Evolutionary conservation across 2,888 invertebrate species (phyloP), one percentile per base, ranked within the genome.

Genomic region (Nomada goodeniana): DNA sequence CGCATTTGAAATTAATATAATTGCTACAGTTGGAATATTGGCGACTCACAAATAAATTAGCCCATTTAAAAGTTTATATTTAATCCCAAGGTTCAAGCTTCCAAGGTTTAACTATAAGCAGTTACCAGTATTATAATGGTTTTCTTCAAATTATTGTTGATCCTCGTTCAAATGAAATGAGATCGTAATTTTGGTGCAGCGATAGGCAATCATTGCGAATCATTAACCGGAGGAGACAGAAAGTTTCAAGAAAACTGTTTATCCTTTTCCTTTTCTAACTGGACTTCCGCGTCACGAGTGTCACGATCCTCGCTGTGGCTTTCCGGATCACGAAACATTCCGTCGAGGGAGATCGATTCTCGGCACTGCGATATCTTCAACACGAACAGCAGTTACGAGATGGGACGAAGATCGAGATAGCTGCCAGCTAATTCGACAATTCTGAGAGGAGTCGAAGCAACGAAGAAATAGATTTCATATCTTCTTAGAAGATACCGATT

Each of bases 241-340:
- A 55, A 73, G 61, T 64, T n/a, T 74, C 65, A 72, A 70, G 73
- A 75, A 9, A 63, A 53, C 72, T 63, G 57, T 67, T 67, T 26
- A 26, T 47, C 23, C 59, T 60, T 72, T 73, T 77, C 50, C 67
- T 74, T 72, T 47, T 18, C 42, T 60, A n/a, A 64, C 59, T 75
- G 65, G 70, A 81, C 87, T 89, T 89, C 89, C 88, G 86, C 89
- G 88, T 88, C 89, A 86, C 89, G 89, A 89, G 63, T 85, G 69
- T 65, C 88, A 86, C 83, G 88, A 88, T 88, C 86, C 83, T 79
- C 80, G 52, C 57, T 63, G 77, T 71, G 76, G 78, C 75, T 89
- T 89, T 89, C 82, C 36, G 67, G 78, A 89, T 88, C 86, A 88
- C 88, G 88, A 87, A 86, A 73, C 78, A 52, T 78, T 75, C 73